Evolutionary conservation across 2,888 invertebrate genomes (phyloP), one percentile per base, ranked within the genome.

Genomic region (Clanis bilineata): DNA sequence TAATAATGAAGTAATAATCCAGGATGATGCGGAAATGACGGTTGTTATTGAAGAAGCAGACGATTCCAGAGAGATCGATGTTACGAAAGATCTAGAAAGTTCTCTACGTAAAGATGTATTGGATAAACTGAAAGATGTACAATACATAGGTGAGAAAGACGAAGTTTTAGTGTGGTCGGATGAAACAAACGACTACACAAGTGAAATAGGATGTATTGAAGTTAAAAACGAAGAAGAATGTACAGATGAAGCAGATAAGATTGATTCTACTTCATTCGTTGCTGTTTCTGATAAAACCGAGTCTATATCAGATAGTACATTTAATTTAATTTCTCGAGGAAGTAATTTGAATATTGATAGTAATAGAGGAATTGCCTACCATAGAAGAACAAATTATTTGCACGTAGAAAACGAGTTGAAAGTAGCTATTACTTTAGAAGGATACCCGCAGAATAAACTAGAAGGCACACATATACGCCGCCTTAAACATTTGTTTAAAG

Each of bases 301-400:
- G 39, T 87, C 86, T 0, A 55, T 83, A 23, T 70, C 77, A 12
- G 87, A 82, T 64, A 90, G 86, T 64, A 79, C 69, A 44, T 85
- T 86, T 3, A 84, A 83, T 63, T 68, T 88, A 2, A 73, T 83
- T 1, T 74, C 79, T 12, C 81, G 82, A 56, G 78, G 76, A 41
- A 85, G 86, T 44, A 83, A 83, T 58, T 64, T 90, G 5, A 86
- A 88, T 38, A 88, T 90, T 9, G 88, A 90, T 58, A 89, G 88
- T 57, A 88, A 85, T 43, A 78, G 89, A 73, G 89, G 90, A 0
- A 86, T 90, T 7, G 88, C 90, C 0, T 91, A 90, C 58, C 83
- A 90, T 60, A 84, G 91, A 68, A 77, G 91, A 22, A 91, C 91
- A 0, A 91, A 91, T 64, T 91, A 91, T 61, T 71, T 91, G 32